phyloP scores from a whole-genome alignment of 2,888 invertebrate genomes.

The Lepeophtheirus nordmannii region DNA sequence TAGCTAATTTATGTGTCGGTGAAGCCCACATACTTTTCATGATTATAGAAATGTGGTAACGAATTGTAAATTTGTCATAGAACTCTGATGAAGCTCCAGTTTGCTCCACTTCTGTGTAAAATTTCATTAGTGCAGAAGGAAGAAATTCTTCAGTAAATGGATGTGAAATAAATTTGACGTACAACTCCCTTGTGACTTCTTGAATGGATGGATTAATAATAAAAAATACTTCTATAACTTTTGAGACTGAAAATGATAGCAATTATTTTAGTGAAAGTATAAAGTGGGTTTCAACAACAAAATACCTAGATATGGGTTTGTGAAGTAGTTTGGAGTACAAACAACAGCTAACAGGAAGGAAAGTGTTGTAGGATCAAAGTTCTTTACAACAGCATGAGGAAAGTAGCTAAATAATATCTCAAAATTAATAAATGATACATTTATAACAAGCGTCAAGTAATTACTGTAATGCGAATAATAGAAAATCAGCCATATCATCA shows the following conservation, averaged over 20 bases:
- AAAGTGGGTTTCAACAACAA: too few relatives aligned
- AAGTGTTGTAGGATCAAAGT: conserved; percentile 64
- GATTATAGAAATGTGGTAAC: conserved; percentile 93
- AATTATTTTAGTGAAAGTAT: background rate
- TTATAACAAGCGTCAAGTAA: background rate
- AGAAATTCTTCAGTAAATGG: conserved; percentile 62
- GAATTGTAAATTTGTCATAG: conserved; percentile 96
- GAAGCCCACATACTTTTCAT: conserved; percentile 77
- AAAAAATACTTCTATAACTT: conserved; percentile 70
- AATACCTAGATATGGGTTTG: conserved; percentile 73
- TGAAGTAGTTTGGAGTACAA: conserved; percentile 74
- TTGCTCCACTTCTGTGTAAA: conserved; percentile 94
- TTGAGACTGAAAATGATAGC: conserved; percentile 45
- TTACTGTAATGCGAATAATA: conserved; percentile 71
- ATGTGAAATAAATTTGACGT: conserved; percentile 55
- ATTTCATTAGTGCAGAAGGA: conserved; percentile 85
- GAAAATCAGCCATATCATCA: conserved; percentile 90
- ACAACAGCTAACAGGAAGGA: conserved; percentile 76
- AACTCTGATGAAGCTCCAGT: conserved; percentile 96
- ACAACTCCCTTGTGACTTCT: conserved; percentile 25
- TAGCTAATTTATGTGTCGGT: conserved; percentile 51
- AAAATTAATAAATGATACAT: conserved; percentile 14
- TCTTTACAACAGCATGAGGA: conserved; percentile 54
- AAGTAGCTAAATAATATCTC: conserved; percentile 46
- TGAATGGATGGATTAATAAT: conserved; percentile 41